A percentile compares a stretch with the other conserved stretches of the same genome.
Evolutionary conservation across 2,888 invertebrate genomes (phyloP).

Genomic region (Drosophila algonquin): DNA sequence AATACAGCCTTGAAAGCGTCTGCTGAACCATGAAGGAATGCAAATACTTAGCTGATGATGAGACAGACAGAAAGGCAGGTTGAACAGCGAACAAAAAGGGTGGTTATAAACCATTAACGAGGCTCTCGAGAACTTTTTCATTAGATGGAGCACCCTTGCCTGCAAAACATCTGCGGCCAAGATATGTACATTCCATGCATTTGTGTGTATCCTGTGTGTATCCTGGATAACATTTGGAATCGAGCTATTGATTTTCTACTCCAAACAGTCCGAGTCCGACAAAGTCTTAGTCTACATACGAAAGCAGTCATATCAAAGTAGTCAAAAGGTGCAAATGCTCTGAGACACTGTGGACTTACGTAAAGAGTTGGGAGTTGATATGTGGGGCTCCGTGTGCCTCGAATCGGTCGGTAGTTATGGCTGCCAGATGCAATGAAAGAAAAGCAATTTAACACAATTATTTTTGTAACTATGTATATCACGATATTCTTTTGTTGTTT

Average conservation of each 20-base stretch:
- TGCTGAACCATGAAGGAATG: constrained; percentile 62
- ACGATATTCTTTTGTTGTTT: constrained; percentile 42
- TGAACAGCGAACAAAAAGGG: background rate
- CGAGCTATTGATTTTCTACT: constrained; percentile 65
- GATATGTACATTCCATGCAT: constrained; percentile 2
- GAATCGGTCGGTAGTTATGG: constrained; percentile 7
- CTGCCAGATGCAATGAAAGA: constrained; percentile 15
- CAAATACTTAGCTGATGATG: constrained; percentile 40
- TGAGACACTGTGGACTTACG: constrained; percentile 55
- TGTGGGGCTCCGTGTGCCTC: constrained; percentile 2
- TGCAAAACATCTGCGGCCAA: constrained; percentile 12
- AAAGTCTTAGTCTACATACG: constrained; percentile 12
- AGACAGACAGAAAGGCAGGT: constrained; percentile 5
- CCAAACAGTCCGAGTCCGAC: constrained; percentile 24
- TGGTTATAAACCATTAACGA: background rate
- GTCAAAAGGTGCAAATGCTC: background rate
- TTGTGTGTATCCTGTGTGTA: constrained; percentile 46
- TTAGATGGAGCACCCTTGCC: constrained; percentile 43
- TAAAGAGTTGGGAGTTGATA: constrained; percentile 55
- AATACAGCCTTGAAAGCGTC: constrained; percentile 64
- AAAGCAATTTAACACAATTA: constrained; percentile 30
- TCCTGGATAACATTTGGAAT: constrained; percentile 36
- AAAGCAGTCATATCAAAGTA: background rate
- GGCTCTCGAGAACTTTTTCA: constrained; percentile 58
- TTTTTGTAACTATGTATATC: constrained; percentile 14